Conservation (phyloP, 1,140 invertebrate genomes). For the Micrasema longulum region DNA sequence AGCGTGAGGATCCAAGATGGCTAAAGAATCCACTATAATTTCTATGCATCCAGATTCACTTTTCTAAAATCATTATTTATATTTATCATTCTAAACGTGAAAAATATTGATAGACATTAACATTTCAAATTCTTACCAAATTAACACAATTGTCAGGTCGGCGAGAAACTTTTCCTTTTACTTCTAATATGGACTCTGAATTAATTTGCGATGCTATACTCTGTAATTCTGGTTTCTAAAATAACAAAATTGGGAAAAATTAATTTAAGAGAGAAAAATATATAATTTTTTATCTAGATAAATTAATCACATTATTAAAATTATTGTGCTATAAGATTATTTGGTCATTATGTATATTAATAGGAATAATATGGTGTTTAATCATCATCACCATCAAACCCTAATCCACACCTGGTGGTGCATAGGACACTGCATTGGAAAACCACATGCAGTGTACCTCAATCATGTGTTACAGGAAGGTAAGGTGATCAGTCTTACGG, state of each 20-base stretch:
- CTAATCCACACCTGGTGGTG: too few species aligned
- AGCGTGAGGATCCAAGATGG: slow-evolving; percentile 40
- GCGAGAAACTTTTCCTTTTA: slow-evolving; percentile 59
- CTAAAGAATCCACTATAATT: slow-evolving; percentile 35
- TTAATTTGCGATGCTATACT: slow-evolving; percentile 16
- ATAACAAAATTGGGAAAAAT: not conserved
- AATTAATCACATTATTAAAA: too few species aligned
- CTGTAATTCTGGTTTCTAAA: slow-evolving; percentile 42
- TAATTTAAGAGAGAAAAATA: too few species aligned
- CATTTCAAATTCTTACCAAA: slow-evolving; percentile 11
- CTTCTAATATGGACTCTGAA: slow-evolving; percentile 58
- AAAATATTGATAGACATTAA: not conserved
- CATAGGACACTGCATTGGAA: too few species aligned
- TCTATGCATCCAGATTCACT: slow-evolving; percentile 47
- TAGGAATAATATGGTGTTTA: too few species aligned
- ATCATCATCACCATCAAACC: too few species aligned
- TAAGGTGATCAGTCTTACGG: too few species aligned
- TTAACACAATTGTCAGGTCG: slow-evolving; percentile 55
- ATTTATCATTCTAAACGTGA: not conserved
- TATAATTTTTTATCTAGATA: too few species aligned
- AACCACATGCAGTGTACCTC: too few species aligned
- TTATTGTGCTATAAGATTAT: too few species aligned
- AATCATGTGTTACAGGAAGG: too few species aligned
- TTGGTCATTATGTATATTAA: too few species aligned
- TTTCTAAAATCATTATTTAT: slow-evolving; percentile 29